Conservation (phyloP, 2,888 invertebrate species). For the Caenorhabditis wallacei region DNA sequence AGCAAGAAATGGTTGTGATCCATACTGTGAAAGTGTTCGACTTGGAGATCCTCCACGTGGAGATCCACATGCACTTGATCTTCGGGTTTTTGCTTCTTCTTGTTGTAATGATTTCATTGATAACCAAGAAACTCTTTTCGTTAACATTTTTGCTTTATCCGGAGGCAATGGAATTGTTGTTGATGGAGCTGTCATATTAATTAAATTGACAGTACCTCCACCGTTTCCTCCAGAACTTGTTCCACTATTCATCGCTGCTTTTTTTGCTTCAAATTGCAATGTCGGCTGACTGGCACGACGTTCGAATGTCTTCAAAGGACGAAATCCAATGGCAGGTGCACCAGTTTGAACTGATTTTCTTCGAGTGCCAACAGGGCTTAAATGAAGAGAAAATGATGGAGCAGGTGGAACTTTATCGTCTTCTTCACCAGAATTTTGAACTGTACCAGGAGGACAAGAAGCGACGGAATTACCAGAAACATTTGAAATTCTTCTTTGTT, state of each 20-base stretch:
- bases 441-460: slow-evolving; percentile 77
- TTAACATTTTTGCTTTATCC: slow-evolving; percentile 75
- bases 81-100: slow-evolving; percentile 52
- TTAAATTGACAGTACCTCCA: slow-evolving; percentile 12
- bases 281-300: slow-evolving; percentile 81
- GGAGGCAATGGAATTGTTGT: slow-evolving; percentile 56
- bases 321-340: slow-evolving; percentile 81
- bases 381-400: slow-evolving; percentile 59
- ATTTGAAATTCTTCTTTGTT: slow-evolving; percentile 76
- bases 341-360: slow-evolving; percentile 80
- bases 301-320: slow-evolving; percentile 76
- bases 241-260: slow-evolving; percentile 36
- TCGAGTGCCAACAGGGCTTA: slow-evolving; percentile 70
- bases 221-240: slow-evolving; percentile 49
- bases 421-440: slow-evolving; percentile 70
- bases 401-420: slow-evolving; percentile 54
- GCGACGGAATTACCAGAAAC: slow-evolving; percentile 77
- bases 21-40: slow-evolving; percentile 66
- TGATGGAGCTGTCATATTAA: slow-evolving; percentile 32
- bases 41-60: slow-evolving; percentile 67
- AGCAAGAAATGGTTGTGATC: slow-evolving; percentile 64
- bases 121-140: slow-evolving; percentile 82
- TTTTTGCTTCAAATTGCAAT: slow-evolving; percentile 62
- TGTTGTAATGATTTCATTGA: slow-evolving; percentile 81
- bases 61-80: slow-evolving; percentile 61